phyloP scores from a whole-genome alignment of 2,113 vertebrate species.

The Emydocephalus ijimae region DNA sequence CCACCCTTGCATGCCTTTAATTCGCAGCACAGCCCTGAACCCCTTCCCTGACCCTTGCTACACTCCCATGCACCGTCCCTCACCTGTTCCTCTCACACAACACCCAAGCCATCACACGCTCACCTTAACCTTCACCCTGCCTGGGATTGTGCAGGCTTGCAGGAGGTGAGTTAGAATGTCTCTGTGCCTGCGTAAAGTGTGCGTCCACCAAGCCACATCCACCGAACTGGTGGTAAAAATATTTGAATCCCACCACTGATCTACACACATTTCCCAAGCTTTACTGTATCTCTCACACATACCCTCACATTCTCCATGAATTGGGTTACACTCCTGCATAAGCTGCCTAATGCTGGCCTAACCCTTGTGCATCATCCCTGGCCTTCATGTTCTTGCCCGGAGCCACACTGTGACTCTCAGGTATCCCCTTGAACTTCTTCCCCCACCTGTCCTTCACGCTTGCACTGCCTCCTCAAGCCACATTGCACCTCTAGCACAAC shows the following conservation, averaged over 20 bases:
- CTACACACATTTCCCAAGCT: neutral
- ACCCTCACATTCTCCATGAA: neutral
- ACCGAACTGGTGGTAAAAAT: no score
- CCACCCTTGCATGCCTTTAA: neutral
- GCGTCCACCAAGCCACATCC: no score
- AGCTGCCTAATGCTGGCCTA: neutral
- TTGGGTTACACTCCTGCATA: neutral
- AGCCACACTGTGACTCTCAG: neutral
- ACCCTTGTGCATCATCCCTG: neutral
- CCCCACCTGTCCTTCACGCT: neutral
- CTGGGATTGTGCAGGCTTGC: neutral
- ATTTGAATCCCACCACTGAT: no score
- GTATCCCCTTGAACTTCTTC: neutral
- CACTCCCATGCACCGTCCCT: neutral
- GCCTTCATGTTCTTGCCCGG: neutral
- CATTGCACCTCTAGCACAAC: neutral
- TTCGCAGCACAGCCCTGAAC: neutral
- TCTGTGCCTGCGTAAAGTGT: no score
- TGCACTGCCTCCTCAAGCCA: neutral
- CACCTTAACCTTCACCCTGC: neutral
- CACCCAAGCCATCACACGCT: neutral
- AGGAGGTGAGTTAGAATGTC: no score
- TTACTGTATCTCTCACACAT: neutral
- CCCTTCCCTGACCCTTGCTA: neutral
- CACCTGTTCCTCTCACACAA: no score